These are phyloP conservation scores for Strigops habroptila DNA, from an alignment of 2,113 vertebrate genomes.

Conservation along the genomic window DNA sequence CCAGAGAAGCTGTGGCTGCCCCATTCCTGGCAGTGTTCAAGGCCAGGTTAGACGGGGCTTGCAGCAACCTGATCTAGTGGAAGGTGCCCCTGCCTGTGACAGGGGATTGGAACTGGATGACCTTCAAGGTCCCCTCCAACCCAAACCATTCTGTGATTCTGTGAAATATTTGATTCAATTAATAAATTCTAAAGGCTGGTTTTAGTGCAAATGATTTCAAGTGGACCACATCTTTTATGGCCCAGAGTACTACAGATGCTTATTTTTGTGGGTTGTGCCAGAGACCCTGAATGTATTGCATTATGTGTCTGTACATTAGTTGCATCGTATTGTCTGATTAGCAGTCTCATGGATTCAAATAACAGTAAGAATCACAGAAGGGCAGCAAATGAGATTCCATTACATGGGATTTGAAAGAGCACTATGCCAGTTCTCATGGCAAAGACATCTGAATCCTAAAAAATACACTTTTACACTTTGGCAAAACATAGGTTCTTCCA, in stretches of 20 bases:
- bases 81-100: not conserved
- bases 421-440: not conserved
- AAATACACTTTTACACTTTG: not conserved
- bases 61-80: not conserved
- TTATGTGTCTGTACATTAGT: not conserved
- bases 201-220: not conserved
- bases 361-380: not conserved
- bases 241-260: not conserved
- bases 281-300: not conserved
- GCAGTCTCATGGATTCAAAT: not conserved
- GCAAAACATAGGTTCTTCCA: not conserved
- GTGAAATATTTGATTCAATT: conserved; percentile 19
- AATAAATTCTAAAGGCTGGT: not conserved
- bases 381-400: not conserved
- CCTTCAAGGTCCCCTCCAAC: not conserved
- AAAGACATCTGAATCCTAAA: not conserved
- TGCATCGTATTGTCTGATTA: not conserved
- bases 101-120: not conserved
- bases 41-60: not conserved
- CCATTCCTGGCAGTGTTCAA: no score
- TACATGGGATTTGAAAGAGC: not conserved
- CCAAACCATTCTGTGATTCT: not conserved
- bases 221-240: not conserved
- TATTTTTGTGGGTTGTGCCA: not conserved
- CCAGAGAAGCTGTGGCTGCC: not conserved